These are phyloP conservation scores for Allacma fusca DNA, from an alignment of 2,888 invertebrate species.

Conservation along the genomic window DNA sequence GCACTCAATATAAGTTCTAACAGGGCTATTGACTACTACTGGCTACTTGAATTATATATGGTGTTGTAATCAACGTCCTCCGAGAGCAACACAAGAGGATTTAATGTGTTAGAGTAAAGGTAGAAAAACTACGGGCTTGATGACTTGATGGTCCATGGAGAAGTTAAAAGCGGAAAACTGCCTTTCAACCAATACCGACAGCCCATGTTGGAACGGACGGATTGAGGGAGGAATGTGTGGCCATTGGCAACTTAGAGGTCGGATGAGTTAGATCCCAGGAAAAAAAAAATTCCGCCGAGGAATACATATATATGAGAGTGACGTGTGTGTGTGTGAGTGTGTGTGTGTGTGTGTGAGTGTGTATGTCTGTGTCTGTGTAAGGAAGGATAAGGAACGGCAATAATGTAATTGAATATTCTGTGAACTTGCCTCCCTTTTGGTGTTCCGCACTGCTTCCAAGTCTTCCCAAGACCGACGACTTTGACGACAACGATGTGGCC, in stretches of 20 bases:
- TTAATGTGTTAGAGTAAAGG: slow-evolving; percentile 7
- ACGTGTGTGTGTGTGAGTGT: neutral
- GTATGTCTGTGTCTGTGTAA: slow-evolving; percentile 16
- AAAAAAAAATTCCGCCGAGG: neutral
- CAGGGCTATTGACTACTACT: neutral
- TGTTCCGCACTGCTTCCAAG: neutral
- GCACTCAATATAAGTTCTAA: neutral
- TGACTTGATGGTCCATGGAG: neutral
- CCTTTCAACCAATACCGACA: neutral
- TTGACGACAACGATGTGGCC: slow-evolving; percentile 10
- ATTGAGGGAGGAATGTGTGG: slow-evolving; percentile 8
- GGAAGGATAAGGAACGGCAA: slow-evolving; percentile 43
- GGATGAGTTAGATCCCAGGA: neutral
- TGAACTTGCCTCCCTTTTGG: slow-evolving; percentile 38
- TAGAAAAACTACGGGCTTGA: slow-evolving; percentile 8
- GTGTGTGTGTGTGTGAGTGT: slow-evolving; percentile 15
- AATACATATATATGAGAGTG: neutral
- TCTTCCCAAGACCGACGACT: neutral
- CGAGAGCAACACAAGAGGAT: slow-evolving; percentile 19
- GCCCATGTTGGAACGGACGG: neutral
- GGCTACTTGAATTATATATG: slow-evolving; percentile 19
- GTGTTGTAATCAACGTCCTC: slow-evolving; percentile 4
- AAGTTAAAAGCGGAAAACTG: slow-evolving; percentile 2
- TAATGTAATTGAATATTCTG: slow-evolving; percentile 52
- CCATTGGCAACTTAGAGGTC: neutral